These are phyloP conservation scores for Cyclina sinensis DNA, from an alignment of 1,140 invertebrate species.

Conservation along the genomic window DNA sequence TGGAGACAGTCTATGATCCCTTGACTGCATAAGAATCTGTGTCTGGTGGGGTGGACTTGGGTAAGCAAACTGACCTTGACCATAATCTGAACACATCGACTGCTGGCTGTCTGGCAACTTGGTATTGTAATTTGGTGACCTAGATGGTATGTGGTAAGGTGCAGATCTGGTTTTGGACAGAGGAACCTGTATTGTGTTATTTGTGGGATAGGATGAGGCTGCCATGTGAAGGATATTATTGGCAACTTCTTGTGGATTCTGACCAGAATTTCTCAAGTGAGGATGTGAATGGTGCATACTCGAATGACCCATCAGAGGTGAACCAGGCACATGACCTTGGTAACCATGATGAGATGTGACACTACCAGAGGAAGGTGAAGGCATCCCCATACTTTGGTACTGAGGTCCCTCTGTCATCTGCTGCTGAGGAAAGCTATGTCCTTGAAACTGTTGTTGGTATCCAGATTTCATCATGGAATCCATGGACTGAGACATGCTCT, in stretches of 20 bases:
- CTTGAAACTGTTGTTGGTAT: slow-evolving; percentile 27
- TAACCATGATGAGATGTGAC: background rate
- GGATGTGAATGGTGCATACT: slow-evolving; percentile 59
- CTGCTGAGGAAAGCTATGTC: slow-evolving; percentile 2
- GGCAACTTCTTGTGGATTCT: slow-evolving; percentile 85
- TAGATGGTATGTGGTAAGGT: slow-evolving; percentile 81
- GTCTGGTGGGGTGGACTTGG: slow-evolving; percentile 77
- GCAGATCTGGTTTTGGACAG: slow-evolving; percentile 79
- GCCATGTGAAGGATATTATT: slow-evolving; percentile 85
- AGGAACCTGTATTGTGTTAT: slow-evolving; percentile 82
- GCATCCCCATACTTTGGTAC: slow-evolving; percentile 54
- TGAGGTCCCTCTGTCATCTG: background rate
- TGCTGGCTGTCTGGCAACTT: slow-evolving; percentile 53
- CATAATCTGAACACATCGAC: slow-evolving; percentile 23
- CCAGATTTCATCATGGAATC: slow-evolving; percentile 32
- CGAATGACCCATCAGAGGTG: slow-evolving; percentile 8
- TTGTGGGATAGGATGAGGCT: slow-evolving; percentile 79
- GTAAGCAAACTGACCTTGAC: slow-evolving; percentile 73
- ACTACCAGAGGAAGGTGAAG: background rate
- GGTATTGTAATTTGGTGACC: slow-evolving; percentile 75
- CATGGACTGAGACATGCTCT: background rate
- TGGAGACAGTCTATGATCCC: slow-evolving; percentile 73
- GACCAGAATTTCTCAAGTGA: slow-evolving; percentile 63
- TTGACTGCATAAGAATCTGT: slow-evolving; percentile 63
- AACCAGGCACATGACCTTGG: slow-evolving; percentile 25